Evolutionary conservation across 1,140 invertebrate species (phyloP), one percentile per base, ranked within the genome.

Genomic region (Papilio aristodemus): DNA sequence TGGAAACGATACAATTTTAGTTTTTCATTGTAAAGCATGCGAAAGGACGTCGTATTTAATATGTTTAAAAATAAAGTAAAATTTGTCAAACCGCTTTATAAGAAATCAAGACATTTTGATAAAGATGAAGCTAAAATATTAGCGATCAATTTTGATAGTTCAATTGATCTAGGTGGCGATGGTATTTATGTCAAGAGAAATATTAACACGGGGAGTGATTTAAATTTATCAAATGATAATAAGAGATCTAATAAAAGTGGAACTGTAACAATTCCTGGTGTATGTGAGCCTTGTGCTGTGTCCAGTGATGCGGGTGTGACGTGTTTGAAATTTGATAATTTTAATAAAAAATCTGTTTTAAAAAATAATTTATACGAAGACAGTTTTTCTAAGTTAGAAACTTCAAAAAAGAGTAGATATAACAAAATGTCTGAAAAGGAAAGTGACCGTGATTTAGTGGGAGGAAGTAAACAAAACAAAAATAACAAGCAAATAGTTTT

Each of bases 51-150:
- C 76, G 64, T 78, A 71, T 69, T 70, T 73, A n/a, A 66, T 78
- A 86, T 83, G 77, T 89, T 89, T 46, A 83, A 83, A 71, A 78
- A 72, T 5, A 84, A 86, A 63, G 72, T 81, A 64, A 74, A 73
- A 59, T 84, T 84, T 37, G 87, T 89, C 0, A 83, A 81, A 81
- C 87, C 87, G 14, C 74, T 89, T 27, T 89, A 89, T 62, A 83
- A 68, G 71, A 87, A 81, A 79, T 22, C 77, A 1, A 86, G 74
- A 58, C 74, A 69, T 19, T 11, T 64, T 59, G 69, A 75, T 58
- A 71, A 69, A 75, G 71, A 74, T 59, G 72, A 77, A 54, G 60
- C 54, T 59, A 74, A 73, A 39, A 79, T 75, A 70, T 70, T 71
- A 64, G 73, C 72, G 32, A 59, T 84, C 25, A 73, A 80, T 17